Conservation (phyloP, 2,797 vertebrate species). For the Erithacus rubecula region DNA sequence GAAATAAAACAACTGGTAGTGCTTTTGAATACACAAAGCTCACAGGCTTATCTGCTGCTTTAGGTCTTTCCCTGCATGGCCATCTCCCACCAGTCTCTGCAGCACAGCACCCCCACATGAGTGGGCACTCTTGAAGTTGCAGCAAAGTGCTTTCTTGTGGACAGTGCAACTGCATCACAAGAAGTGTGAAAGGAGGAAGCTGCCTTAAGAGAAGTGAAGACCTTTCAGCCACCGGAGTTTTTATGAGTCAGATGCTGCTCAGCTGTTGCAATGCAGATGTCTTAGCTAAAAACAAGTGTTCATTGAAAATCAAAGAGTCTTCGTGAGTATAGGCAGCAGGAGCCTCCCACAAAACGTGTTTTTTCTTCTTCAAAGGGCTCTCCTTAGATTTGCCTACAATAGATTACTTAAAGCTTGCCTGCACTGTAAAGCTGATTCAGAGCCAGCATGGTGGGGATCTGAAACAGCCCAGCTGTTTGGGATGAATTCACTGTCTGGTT, state of each 20-base stretch:
- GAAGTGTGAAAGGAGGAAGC: not conserved
- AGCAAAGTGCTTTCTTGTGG: not conserved
- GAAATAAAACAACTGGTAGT: not conserved
- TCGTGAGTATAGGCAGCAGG: not conserved
- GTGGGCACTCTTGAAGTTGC: not conserved
- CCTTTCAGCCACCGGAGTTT: not conserved
- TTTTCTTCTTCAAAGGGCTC: conserved; percentile 32
- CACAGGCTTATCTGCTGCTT: not conserved
- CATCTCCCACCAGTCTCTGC: not conserved
- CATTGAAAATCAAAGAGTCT: not conserved
- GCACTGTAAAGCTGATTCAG: not conserved
- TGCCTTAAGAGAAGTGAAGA: conserved; percentile 19
- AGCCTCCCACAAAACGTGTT: conserved; percentile 20
- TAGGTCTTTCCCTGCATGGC: not conserved
- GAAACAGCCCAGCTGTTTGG: not conserved
- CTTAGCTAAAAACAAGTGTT: conserved; percentile 25
- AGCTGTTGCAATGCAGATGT: conserved; percentile 43
- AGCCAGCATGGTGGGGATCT: not conserved
- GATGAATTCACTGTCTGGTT: not conserved
- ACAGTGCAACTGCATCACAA: not conserved
- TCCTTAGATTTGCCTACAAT: conserved; percentile 26
- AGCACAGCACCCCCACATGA: not conserved
- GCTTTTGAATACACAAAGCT: fast-evolving
- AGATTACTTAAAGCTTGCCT: conserved; percentile 3
- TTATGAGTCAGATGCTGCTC: conserved; percentile 26